Percentiles rank a stretch among this genome's conserved stretches.
Conservation (phyloP, 35 echinoderm and acorn worm genomes). For the Apostichopus parvimensis region DNA sequence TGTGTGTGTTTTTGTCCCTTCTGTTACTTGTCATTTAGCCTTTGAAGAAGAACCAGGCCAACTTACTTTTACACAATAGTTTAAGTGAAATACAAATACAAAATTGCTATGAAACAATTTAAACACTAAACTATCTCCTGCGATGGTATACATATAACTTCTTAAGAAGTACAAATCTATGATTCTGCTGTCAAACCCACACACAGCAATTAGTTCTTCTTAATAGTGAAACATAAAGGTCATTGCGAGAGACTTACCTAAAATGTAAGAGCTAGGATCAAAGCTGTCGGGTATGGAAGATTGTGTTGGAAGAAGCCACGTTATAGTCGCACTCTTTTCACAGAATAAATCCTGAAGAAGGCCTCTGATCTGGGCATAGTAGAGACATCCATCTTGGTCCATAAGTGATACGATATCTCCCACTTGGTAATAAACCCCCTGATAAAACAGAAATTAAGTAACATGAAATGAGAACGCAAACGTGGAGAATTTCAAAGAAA, state of each 20-base stretch:
- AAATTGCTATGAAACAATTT: no score
- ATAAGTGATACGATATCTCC: constrained; percentile 95
- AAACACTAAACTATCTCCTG: no score
- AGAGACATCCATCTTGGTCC: constrained; percentile 85
- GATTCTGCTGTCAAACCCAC: no score
- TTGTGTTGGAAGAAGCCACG: constrained; percentile 95
- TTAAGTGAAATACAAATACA: no score
- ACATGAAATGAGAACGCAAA: neutral
- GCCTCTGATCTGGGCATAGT: constrained; percentile 96
- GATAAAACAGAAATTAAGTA: neutral
- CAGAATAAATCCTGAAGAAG: constrained; percentile 95
- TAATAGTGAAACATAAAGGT: neutral
- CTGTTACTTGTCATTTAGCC: no score
- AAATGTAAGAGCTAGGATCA: constrained; percentile 91
- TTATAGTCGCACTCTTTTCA: constrained; percentile 94
- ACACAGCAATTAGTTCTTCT: no score
- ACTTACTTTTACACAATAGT: no score
- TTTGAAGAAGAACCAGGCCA: no score
- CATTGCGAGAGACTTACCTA: constrained; percentile 62
- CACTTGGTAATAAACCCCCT: constrained; percentile 92
- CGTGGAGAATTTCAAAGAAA: no score
- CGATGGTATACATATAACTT: no score
- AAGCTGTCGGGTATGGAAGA: constrained; percentile 64
- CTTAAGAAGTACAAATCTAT: no score
- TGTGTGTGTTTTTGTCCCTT: no score